Evolutionary conservation across 2,888 invertebrate genomes (phyloP), one percentile per base, ranked within the genome.

Genomic region (Heliconius aoede): DNA sequence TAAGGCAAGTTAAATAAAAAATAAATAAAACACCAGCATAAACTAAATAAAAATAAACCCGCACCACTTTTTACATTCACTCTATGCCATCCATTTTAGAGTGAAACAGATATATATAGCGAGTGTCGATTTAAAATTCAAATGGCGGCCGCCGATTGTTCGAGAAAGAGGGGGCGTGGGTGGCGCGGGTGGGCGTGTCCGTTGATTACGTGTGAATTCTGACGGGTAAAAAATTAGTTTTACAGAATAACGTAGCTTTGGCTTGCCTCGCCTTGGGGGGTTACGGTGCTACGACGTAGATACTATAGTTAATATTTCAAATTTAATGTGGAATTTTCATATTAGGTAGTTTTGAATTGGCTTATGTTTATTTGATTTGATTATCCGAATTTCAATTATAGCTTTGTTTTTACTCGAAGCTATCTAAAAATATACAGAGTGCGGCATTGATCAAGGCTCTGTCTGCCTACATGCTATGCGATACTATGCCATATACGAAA

Each of bases 171-270:
- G 87, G 68, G 93, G 93, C 92, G 93, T 90, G 90, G 87, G 87
- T 87, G 87, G 87, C 86, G 85, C 84, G 86, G 85, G 86, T 90
- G 88, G 94, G 94, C 94, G 94, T 93, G 93, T 88, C 88, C 82
- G 80, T 82, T 84, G 83, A 83, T 84, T 85, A 88, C 85, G 89
- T 87, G 89, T 87, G 86, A 89, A 89, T 88, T 88, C 88, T 85
- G 85, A 84, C 86, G 85, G 89, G 88, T 88, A 87, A 89, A 89
- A 90, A 90, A 89, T 90, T 89, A 88, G 86, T 87, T 87, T 87
- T 86, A 87, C 87, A 86, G 86, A 86, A 86, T 87, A 87, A 86
- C 71, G 84, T 81, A 85, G 84, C 84, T 62, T 36, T 64, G 64
- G 28, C 62, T 55, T 30, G 30, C 62, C 62, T 62, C 30, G 26